A percentile compares a stretch with the other conserved stretches of the same genome.
Evolutionary conservation across 2,797 vertebrate genomes (phyloP).

Genomic region (Octomys mimax): DNA sequence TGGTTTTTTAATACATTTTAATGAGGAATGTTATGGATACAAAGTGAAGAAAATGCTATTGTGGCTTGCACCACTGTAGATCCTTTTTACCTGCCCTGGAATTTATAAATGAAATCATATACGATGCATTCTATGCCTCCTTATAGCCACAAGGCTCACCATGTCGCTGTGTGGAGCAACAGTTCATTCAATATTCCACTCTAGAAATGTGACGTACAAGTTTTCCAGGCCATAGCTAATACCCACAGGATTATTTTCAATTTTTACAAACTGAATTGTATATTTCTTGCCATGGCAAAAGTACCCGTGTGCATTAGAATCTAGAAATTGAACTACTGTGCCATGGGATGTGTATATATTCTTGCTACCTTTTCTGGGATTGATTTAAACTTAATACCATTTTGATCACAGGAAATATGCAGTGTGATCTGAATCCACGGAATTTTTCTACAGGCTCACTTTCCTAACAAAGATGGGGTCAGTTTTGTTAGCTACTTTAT

Average conservation of each 20-base stretch:
- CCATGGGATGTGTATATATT: not conserved
- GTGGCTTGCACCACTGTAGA: not conserved
- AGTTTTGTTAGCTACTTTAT: constrained; percentile 33
- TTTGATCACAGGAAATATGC: constrained; percentile 21
- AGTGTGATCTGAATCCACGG: not conserved
- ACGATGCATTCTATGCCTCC: not conserved
- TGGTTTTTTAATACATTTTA: not conserved
- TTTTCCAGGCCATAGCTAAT: not conserved
- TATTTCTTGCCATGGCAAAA: not conserved
- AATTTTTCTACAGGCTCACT: not conserved
- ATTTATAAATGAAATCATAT: not conserved
- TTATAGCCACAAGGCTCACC: not conserved
- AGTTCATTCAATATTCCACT: not conserved
- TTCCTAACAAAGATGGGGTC: constrained; percentile 24
- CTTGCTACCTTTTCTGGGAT: not conserved
- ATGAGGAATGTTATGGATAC: not conserved
- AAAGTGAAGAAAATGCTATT: not conserved
- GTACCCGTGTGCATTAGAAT: not conserved
- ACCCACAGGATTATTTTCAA: not conserved
- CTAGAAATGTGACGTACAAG: not conserved
- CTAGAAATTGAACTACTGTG: not conserved
- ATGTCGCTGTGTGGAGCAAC: not conserved
- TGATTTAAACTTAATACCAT: not conserved
- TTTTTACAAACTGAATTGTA: not conserved
- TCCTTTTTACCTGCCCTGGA: not conserved